Conservation (phyloP, 2,888 invertebrate species). For the Polydrusus cervinus region DNA sequence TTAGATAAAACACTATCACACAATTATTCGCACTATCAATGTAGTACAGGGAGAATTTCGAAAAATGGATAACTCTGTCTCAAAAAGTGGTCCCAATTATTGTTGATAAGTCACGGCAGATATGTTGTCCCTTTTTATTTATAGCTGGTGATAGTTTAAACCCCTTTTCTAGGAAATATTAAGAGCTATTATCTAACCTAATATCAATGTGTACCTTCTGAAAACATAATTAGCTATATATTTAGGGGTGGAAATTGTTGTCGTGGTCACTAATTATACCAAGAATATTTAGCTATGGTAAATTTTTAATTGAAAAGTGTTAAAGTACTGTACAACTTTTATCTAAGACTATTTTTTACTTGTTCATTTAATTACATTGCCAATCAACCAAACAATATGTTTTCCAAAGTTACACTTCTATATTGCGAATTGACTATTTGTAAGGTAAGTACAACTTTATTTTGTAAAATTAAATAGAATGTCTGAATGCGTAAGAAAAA, state of each 20-base stretch:
- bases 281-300: background rate
- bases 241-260: too few relatives aligned
- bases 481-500: too few relatives aligned
- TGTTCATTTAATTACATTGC: too few relatives aligned
- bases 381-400: too few relatives aligned
- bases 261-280: too few relatives aligned
- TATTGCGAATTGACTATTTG: too few relatives aligned
- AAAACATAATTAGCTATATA: too few relatives aligned
- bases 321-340: too few relatives aligned
- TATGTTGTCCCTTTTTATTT: constrained; percentile 52
- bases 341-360: too few relatives aligned
- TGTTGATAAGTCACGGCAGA: constrained; percentile 19
- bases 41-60: constrained; percentile 47
- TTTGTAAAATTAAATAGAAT: background rate
- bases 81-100: constrained; percentile 34
- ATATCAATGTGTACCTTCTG: constrained; percentile 7
- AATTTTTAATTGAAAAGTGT: background rate
- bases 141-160: constrained; percentile 64
- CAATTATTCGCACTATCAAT: constrained; percentile 39
- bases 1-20: constrained; percentile 38
- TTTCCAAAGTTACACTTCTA: too few relatives aligned
- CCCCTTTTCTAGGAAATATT: background rate
- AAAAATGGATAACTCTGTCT: constrained; percentile 47
- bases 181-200: constrained; percentile 18
- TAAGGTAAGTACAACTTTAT: too few relatives aligned